phyloP scores from a whole-genome alignment of 1,140 invertebrate genomes.

The Drosophila murphyi region DNA sequence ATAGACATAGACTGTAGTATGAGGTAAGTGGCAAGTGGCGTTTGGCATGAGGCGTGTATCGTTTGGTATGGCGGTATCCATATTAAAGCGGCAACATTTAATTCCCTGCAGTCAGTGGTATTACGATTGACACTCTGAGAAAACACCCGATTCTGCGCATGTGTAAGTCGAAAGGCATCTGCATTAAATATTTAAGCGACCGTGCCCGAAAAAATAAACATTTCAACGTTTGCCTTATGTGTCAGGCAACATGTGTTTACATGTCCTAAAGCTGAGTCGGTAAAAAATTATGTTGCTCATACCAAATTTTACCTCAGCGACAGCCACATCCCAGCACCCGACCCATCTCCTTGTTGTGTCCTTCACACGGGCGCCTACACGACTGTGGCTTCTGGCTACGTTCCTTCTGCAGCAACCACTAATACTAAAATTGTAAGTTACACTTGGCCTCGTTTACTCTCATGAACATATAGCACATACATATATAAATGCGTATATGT shows the following conservation, averaged over 20 bases:
- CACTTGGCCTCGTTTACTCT: constrained; percentile 29
- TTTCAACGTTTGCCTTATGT: constrained; percentile 29
- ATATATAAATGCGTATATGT: constrained; percentile 1
- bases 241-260: constrained; percentile 68
- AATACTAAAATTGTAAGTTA: constrained; percentile 51
- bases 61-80: not conserved
- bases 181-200: constrained; percentile 31
- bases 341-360: constrained; percentile 48
- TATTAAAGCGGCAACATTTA: constrained; percentile 9
- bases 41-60: not conserved
- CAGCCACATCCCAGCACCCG: constrained; percentile 17
- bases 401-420: constrained; percentile 16
- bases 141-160: not conserved
- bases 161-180: constrained; percentile 7
- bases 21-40: constrained; percentile 17
- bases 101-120: not conserved
- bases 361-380: constrained; percentile 44
- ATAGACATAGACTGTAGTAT: not conserved
- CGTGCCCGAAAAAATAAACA: constrained; percentile 11
- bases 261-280: constrained; percentile 56
- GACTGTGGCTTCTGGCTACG: constrained; percentile 38
- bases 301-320: constrained; percentile 58
- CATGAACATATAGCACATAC: not conserved
- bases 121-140: constrained; percentile 7
- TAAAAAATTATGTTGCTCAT: constrained; percentile 62